Evolutionary conservation across 2,888 invertebrate genomes (phyloP).

Genomic region (Barypeithes pellucidus): DNA sequence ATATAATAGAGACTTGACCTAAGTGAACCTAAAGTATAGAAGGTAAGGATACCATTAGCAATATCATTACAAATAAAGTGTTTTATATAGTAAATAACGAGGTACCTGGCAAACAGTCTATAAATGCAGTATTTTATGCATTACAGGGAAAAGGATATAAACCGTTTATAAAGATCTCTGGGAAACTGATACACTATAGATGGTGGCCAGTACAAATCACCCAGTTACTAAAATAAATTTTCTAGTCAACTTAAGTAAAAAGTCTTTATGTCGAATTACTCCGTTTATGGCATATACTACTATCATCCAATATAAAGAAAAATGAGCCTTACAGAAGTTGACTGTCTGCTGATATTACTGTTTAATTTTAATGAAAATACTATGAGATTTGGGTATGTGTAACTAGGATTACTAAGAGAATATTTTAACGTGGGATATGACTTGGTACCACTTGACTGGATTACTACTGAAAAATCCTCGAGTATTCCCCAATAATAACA

Average conservation of each 20-base stretch:
- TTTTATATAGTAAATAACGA: slow-evolving; percentile 51
- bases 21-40: slow-evolving; percentile 33
- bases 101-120: slow-evolving; percentile 46
- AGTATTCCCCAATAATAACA: too few species aligned
- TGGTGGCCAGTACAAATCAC: too few species aligned
- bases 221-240: slow-evolving; percentile 25
- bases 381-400: too few species aligned
- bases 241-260: slow-evolving; percentile 7
- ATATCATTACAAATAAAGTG: slow-evolving; percentile 54
- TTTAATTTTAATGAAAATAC: too few species aligned
- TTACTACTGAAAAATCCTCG: too few species aligned
- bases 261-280: neutral
- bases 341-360: too few species aligned
- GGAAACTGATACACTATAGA: slow-evolving; percentile 44
- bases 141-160: slow-evolving; percentile 39
- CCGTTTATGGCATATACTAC: neutral
- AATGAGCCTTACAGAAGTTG: too few species aligned
- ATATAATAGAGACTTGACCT: slow-evolving; percentile 45
- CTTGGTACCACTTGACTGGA: too few species aligned
- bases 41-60: slow-evolving; percentile 48
- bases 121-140: slow-evolving; percentile 52
- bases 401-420: too few species aligned
- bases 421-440: too few species aligned
- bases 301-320: too few species aligned
- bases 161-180: slow-evolving; percentile 46